phyloP scores from a whole-genome alignment of 1,140 invertebrate species.

The Sinella curviseta region DNA sequence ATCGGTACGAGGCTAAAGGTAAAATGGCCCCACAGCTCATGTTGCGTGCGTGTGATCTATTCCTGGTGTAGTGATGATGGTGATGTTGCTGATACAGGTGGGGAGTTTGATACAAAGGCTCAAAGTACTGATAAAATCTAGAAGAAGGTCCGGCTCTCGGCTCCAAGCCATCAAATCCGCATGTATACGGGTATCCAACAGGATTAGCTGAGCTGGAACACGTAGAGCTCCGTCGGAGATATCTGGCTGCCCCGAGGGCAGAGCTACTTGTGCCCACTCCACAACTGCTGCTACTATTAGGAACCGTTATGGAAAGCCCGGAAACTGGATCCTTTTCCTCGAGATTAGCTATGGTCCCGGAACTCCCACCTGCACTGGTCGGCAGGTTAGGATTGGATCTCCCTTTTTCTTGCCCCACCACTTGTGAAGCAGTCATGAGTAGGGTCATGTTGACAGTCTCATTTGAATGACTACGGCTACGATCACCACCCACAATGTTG shows the following conservation, averaged over 20 bases:
- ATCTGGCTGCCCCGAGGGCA: not conserved
- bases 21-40: conserved; percentile 19
- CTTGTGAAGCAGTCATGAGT: conserved; percentile 34
- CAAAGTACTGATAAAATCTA: conserved; percentile 36
- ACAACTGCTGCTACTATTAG: not conserved
- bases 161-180: not conserved
- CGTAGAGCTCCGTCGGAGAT: conserved; percentile 14
- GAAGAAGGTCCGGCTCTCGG: conserved; percentile 33
- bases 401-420: not conserved
- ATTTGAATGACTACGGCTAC: conserved; percentile 36
- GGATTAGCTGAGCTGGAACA: conserved; percentile 10
- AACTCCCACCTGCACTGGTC: not conserved
- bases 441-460: conserved; percentile 48
- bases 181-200: not conserved
- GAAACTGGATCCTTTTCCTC: conserved; percentile 5
- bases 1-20: not conserved
- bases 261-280: not conserved
- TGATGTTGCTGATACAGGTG: conserved; percentile 23
- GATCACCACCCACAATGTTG: conserved; percentile 27
- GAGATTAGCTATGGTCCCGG: not conserved
- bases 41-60: conserved; percentile 9
- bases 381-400: conserved; percentile 17
- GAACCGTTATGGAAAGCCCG: conserved; percentile 7
- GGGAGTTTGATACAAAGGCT: conserved; percentile 16
- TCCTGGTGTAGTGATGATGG: conserved; percentile 10